A percentile compares a stretch with the other conserved stretches of the same genome.
Evolutionary conservation across 2,113 vertebrate species (phyloP).

Genomic region (Hemiprocne comata): DNA sequence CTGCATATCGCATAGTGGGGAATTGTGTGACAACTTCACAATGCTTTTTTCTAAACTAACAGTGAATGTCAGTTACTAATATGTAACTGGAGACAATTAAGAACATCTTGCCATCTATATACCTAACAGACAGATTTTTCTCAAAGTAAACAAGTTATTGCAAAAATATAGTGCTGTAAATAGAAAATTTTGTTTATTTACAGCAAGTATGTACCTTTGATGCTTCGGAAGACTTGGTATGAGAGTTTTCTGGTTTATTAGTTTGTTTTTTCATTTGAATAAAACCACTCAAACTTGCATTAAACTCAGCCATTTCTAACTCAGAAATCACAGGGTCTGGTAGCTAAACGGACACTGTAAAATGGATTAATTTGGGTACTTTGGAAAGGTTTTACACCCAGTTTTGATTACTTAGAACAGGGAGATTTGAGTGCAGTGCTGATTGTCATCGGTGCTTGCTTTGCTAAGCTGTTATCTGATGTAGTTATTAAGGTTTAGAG

Average conservation of each 20-base stretch:
- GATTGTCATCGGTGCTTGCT: background rate
- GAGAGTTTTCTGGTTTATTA: background rate
- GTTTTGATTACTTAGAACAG: background rate
- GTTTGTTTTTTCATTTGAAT: background rate
- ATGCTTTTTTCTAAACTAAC: background rate
- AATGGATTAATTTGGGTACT: background rate
- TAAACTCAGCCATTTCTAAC: background rate
- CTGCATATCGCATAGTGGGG: background rate
- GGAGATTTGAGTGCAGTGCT: background rate
- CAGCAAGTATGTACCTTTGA: background rate
- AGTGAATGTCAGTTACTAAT: background rate
- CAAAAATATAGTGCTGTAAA: background rate
- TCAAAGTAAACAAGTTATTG: background rate
- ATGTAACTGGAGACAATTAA: background rate
- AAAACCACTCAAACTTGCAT: background rate
- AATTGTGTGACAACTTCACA: background rate
- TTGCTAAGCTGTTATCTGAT: background rate
- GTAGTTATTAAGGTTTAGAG: background rate
- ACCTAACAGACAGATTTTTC: background rate
- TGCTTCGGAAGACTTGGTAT: background rate
- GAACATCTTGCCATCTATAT: background rate
- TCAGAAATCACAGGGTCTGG: background rate
- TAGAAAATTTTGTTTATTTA: background rate
- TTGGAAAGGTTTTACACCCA: background rate
- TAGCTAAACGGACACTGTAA: background rate